Evolutionary conservation across 2,113 vertebrate genomes (phyloP), one percentile per base, ranked within the genome.

Genomic region (Phasianus colchicus): DNA sequence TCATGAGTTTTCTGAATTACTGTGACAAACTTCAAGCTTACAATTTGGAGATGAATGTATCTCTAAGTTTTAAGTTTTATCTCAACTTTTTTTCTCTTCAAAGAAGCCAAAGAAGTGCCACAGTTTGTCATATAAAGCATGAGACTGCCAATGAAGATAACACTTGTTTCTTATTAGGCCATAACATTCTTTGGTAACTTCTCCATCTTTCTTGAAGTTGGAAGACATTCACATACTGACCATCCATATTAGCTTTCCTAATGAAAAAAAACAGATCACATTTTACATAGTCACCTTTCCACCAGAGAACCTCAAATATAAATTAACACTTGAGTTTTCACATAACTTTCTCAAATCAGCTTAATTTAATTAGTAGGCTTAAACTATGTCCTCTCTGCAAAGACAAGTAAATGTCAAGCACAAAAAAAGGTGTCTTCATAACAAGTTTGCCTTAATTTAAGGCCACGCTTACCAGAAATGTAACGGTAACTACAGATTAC

Each of bases 11-110:
- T 89, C 58, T n/a, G 61, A 86, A 78, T 40, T 74, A 73, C 48
- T 54, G 25, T 47, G 70, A 88, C n/a, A 91, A 88, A 75, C 57
- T 61, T 82, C 22, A 48, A 11, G 75, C 95, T 85, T 81, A 91
- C 19, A 92, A 72, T 54, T 48, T 61, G 61, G 24, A 82, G 65
- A 94, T 74, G 74, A 83, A 14, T 43, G 38, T 10, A 54, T 17
- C 14, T n/a, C 22, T n/a, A 55, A 42, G 17, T 25, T 48, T 15
- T 14, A 52, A 52, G 25, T 52, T 27, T 52, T 5, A 10, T 29
- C 27, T 54, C 27, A 10, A 54, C 27, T 7, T 38, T 16, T 79
- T 79, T 78, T 84, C 36, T 92, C 60, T 38, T 40, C 18, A 29
- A 61, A 70, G 40, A 76, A 89, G 72, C 5, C 6, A 81, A 48